A percentile compares a stretch with the other conserved stretches of the same genome.
These are phyloP conservation scores for Tinea trinotella DNA, from an alignment of 2,888 invertebrate genomes.

Conservation along the genomic window DNA sequence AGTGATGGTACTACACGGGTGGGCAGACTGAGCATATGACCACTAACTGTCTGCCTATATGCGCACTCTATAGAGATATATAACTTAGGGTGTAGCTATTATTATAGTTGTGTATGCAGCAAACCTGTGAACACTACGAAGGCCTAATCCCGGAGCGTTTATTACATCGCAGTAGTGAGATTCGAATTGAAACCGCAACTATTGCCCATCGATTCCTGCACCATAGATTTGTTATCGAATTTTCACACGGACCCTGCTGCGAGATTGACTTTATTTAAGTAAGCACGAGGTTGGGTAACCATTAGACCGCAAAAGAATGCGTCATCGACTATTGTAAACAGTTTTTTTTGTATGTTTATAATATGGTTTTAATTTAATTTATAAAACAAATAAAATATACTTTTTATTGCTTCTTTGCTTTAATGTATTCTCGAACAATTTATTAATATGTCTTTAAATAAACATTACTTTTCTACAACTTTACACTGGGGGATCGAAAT, in stretches of 20 bases:
- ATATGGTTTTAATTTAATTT: too few species aligned
- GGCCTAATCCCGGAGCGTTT: conserved; percentile 54
- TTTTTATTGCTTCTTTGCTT: too few species aligned
- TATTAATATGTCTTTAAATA: too few species aligned
- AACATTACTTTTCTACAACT: too few species aligned
- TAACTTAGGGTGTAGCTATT: too few species aligned
- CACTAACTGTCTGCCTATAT: too few species aligned
- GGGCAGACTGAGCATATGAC: too few species aligned
- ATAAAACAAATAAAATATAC: too few species aligned
- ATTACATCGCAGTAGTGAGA: conserved; percentile 68
- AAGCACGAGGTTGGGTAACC: conserved; percentile 37
- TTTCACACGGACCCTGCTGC: conserved; percentile 67
- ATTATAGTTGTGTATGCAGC: background rate
- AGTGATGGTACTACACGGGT: too few species aligned
- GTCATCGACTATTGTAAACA: background rate
- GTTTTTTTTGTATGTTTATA: background rate
- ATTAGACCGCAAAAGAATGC: conserved; percentile 41
- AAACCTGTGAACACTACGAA: conserved; percentile 24
- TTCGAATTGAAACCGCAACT: conserved; percentile 63
- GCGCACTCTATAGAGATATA: too few species aligned
- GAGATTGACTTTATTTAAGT: conserved; percentile 71
- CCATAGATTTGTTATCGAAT: conserved; percentile 70
- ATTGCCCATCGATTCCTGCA: conserved; percentile 55
- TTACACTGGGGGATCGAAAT: too few species aligned
- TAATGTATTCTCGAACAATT: too few species aligned